Conservation (phyloP, 2,797 vertebrate genomes). For the Cossypha niveicapilla region DNA sequence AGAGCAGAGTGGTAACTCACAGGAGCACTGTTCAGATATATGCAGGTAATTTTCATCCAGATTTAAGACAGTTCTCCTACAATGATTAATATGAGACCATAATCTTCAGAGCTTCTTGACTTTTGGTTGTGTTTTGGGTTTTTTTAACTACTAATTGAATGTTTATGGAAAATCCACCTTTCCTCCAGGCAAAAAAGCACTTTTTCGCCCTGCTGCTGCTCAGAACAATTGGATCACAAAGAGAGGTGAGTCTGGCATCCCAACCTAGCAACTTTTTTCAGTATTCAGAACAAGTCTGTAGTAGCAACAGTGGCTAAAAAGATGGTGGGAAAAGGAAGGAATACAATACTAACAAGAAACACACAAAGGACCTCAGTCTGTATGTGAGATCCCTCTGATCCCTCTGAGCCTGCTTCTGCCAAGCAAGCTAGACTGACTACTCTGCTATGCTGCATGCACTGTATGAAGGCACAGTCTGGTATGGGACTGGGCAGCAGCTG, state of each 20-base stretch:
- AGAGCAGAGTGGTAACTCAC: neutral
- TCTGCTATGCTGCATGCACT: neutral
- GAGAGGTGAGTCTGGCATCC: neutral
- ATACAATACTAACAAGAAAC: neutral
- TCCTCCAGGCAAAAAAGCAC: neutral
- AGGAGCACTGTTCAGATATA: neutral
- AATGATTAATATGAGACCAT: neutral
- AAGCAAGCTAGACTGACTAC: neutral
- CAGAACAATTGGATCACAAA: neutral
- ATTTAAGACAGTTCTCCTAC: neutral
- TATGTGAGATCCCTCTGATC: neutral
- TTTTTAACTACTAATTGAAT: neutral
- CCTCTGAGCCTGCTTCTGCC: neutral
- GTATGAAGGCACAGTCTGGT: neutral
- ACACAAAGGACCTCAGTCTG: neutral
- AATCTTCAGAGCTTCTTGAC: neutral
- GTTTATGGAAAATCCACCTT: neutral
- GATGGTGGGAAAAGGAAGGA: neutral
- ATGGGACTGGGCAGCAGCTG: neutral
- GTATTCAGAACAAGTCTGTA: neutral
- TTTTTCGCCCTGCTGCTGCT: rapidly evolving
- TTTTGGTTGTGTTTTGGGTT: neutral
- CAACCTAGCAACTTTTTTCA: neutral
- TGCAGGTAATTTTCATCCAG: neutral
- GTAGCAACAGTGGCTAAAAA: neutral